phyloP scores from a whole-genome alignment of 2,797 vertebrate species.

The Okamejei kenojei region DNA sequence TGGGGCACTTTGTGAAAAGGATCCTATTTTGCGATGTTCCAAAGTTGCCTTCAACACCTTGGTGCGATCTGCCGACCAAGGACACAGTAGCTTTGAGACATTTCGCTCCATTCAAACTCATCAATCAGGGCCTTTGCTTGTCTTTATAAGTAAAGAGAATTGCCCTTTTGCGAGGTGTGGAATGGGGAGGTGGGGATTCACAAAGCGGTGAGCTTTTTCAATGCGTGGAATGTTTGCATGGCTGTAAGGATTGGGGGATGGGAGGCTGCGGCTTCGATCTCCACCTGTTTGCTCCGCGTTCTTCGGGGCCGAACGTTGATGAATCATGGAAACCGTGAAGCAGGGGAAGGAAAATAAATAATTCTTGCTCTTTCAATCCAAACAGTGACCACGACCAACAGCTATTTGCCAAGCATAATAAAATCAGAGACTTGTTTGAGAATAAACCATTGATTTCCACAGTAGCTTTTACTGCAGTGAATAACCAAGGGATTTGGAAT shows the following conservation, averaged over 20 bases:
- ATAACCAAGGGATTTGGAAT: not conserved
- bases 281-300: not conserved
- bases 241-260: not conserved
- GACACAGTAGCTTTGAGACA: not conserved
- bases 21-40: not conserved
- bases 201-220: not conserved
- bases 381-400: not conserved
- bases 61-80: not conserved
- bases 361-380: not conserved
- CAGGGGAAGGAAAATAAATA: not conserved
- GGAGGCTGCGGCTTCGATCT: not conserved
- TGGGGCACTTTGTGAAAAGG: not conserved
- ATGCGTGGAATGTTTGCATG: not conserved
- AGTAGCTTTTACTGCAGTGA: not conserved
- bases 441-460: constrained; percentile 18
- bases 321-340: not conserved
- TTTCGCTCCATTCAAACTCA: not conserved
- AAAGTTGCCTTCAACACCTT: not conserved
- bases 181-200: not conserved
- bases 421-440: not conserved
- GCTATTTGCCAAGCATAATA: not conserved
- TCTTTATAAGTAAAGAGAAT: constrained; percentile 4
- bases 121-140: constrained; percentile 14
- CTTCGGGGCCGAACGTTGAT: not conserved
- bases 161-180: not conserved